Base-by-base conservation (phyloP, 2,888 invertebrate species). In the Drosophila pullipes region DNA sequence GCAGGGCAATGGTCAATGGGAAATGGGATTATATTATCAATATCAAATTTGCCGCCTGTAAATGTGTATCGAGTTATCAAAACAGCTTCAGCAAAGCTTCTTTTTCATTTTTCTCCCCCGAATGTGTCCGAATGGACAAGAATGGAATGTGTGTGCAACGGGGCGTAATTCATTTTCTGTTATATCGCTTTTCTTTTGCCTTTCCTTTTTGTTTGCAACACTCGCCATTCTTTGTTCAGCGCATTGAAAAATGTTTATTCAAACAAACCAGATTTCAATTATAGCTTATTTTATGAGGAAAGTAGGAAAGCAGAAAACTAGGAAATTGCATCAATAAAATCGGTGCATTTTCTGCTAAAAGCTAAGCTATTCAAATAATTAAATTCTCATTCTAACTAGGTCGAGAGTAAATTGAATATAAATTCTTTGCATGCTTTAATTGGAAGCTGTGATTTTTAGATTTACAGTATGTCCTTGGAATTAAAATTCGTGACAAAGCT, bases 21-120 rank as follows among this genome's bases (percentile, higher is more conserved):
- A 30, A 41, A 18, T 41, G 64, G 74, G 82, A 87, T 89, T 89
- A 89, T 71, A 66, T 75, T 78, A 72, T 78, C 71, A 82, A 72
- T 85, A 82, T 85, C 41, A 39, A 66, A 61, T 58, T 62, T 57
- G 41, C 55, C 84, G 75, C 66, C 44, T 64, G 41, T 66, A 69
- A 47, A 33, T 57, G 47, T 28, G 25, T 54, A 53, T 25, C 41
- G n/a, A 47, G 53, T 39, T 75, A 77, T 69, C 63, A 63, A 50
- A 47, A 47, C 28, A 58, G 52, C 49, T 37, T 33, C 58, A 30
- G 41, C 55, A 4, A 49, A 47, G 50, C n/a, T 52, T 66, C 31
- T 63, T 63, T 41, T 59, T 52, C 37, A 33, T 53, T 69, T 62
- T 73, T 68, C 52, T 47, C 16, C 50, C 66, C 35, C 37, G 28